Conservation (phyloP, 2,113 vertebrate species). For the Platanista minor region DNA sequence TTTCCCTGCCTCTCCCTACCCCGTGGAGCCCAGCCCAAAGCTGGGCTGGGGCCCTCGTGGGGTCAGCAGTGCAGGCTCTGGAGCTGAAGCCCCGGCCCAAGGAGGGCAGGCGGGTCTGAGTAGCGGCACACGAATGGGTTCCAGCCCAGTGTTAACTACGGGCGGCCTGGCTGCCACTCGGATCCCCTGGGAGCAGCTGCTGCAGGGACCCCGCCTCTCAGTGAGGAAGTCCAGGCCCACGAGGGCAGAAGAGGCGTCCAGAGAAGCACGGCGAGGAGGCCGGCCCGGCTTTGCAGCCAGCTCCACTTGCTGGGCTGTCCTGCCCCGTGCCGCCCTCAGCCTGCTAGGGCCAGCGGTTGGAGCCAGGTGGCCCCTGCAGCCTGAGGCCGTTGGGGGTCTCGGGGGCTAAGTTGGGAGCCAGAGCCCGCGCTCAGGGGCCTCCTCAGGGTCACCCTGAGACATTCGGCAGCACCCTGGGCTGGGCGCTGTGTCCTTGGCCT, state of each 20-base stretch:
- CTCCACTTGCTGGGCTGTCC: neutral
- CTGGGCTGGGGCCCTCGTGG: neutral
- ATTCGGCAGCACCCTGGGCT: neutral
- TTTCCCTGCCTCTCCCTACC: neutral
- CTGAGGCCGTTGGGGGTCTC: neutral
- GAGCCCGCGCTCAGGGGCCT: fast-evolving
- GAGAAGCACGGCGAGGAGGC: no score
- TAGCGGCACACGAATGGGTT: neutral
- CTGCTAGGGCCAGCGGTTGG: neutral
- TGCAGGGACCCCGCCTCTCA: no score
- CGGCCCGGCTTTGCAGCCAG: neutral
- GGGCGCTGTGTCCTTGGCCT: no score
- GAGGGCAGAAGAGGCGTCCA: neutral
- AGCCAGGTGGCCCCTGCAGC: neutral
- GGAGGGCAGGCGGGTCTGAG: fast-evolving
- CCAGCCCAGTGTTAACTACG: neutral
- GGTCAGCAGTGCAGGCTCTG: fast-evolving
- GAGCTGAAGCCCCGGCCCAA: neutral
- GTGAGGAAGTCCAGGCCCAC: neutral
- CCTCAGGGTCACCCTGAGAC: neutral
- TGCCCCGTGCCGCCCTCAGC: fast-evolving
- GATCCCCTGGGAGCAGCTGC: neutral
- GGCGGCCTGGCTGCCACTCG: neutral
- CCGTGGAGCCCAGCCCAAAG: fast-evolving
- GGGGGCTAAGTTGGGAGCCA: neutral